These are phyloP conservation scores for Saccopteryx bilineata DNA, from an alignment of 2,113 vertebrate species.

Conservation along the genomic window DNA sequence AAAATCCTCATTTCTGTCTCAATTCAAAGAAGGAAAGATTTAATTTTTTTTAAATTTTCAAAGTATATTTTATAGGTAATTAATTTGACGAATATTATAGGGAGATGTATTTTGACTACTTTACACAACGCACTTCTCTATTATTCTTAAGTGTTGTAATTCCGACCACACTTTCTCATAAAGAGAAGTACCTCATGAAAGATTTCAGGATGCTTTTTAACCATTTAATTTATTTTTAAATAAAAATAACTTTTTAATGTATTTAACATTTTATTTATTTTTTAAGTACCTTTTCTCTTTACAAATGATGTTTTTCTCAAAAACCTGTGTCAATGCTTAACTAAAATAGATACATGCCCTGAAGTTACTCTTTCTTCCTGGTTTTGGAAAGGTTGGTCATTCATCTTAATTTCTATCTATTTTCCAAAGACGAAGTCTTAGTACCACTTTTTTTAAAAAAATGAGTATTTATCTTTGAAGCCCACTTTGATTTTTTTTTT, in stretches of 20 bases:
- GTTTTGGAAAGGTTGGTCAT: rapidly evolving
- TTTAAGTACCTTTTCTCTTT: background rate
- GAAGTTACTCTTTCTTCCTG: background rate
- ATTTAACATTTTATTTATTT: background rate
- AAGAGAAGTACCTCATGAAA: background rate
- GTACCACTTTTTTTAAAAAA: background rate
- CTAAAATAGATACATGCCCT: background rate
- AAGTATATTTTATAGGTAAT: background rate
- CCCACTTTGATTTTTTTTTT: background rate
- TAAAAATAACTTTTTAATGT: background rate
- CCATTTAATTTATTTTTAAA: background rate
- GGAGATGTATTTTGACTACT: background rate
- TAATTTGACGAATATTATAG: background rate
- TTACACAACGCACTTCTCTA: background rate
- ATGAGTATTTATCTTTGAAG: constrained; percentile 36
- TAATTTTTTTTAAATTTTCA: background rate
- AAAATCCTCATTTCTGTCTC: background rate
- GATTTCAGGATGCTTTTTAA: background rate
- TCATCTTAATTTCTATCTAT: background rate
- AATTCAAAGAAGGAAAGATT: background rate
- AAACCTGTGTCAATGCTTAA: background rate
- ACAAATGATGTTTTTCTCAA: background rate
- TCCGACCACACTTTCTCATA: background rate
- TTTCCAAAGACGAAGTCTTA: background rate
- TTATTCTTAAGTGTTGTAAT: background rate